A percentile compares a stretch with the other conserved stretches of the same genome.
Conservation (phyloP, 1,140 invertebrate species). For the Drosophila tristis region DNA sequence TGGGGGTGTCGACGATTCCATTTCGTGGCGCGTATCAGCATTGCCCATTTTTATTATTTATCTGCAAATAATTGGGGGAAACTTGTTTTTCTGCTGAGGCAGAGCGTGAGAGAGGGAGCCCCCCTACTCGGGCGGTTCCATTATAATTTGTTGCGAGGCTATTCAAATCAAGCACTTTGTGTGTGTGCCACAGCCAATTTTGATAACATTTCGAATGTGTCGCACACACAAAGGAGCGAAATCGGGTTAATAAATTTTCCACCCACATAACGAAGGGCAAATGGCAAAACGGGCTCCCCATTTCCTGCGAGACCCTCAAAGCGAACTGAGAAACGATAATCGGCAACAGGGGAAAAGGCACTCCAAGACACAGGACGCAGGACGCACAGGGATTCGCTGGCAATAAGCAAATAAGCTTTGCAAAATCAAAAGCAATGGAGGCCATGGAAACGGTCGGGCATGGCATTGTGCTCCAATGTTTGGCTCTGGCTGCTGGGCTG, state of each 20-base stretch:
- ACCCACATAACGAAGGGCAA: slow-evolving; percentile 50
- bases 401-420: slow-evolving; percentile 78
- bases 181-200: slow-evolving; percentile 43
- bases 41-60: slow-evolving; percentile 29
- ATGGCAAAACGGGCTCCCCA: slow-evolving; percentile 2
- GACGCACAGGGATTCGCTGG: slow-evolving; percentile 19
- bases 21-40: slow-evolving; percentile 1
- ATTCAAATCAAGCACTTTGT: slow-evolving; percentile 73
- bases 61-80: slow-evolving; percentile 50
- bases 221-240: slow-evolving; percentile 39
- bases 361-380: slow-evolving; percentile 20
- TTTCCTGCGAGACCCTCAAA: background rate
- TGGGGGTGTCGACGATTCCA: too few relatives aligned
- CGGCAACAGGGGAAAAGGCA: slow-evolving; percentile 17
- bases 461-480: slow-evolving; percentile 35
- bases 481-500: too few relatives aligned
- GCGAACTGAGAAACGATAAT: slow-evolving; percentile 2
- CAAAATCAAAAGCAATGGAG: slow-evolving; percentile 67
- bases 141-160: slow-evolving; percentile 59
- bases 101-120: background rate
- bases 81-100: slow-evolving; percentile 10
- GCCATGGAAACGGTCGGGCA: slow-evolving; percentile 31
- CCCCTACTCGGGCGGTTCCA: background rate
- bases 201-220: slow-evolving; percentile 73
- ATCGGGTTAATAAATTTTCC: slow-evolving; percentile 72